phyloP scores from a whole-genome alignment of 2,888 invertebrate species.

The Hemicrepidius hirtus region DNA sequence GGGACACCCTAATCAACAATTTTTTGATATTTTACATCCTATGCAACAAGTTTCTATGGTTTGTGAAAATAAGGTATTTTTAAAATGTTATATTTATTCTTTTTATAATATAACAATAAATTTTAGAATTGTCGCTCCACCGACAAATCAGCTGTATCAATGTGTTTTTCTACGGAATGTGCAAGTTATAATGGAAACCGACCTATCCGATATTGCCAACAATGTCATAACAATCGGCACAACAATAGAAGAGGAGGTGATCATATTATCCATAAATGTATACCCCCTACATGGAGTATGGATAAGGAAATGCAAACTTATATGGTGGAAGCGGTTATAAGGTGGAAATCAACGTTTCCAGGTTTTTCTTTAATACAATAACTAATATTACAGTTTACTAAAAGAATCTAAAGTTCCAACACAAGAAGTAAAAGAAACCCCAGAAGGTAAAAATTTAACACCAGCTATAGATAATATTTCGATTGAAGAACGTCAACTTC shows the following conservation, averaged over 20 bases:
- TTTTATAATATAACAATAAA: not conserved
- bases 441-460: slow-evolving; percentile 69
- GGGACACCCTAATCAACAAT: slow-evolving; percentile 88
- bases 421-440: slow-evolving; percentile 77
- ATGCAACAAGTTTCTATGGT: slow-evolving; percentile 96
- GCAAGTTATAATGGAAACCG: slow-evolving; percentile 97
- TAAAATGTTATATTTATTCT: not conserved
- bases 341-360: slow-evolving; percentile 73
- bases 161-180: slow-evolving; percentile 98
- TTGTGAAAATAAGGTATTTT: slow-evolving; percentile 92
- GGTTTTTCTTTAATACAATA: not conserved
- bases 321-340: slow-evolving; percentile 95
- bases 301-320: slow-evolving; percentile 93
- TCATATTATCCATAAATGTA: slow-evolving; percentile 92
- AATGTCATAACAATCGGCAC: slow-evolving; percentile 92
- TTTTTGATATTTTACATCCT: slow-evolving; percentile 91
- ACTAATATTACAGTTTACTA: slow-evolving; percentile 77
- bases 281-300: slow-evolving; percentile 92
- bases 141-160: slow-evolving; percentile 94
- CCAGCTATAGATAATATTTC: slow-evolving; percentile 81
- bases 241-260: slow-evolving; percentile 90
- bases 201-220: slow-evolving; percentile 94
- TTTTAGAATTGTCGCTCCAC: slow-evolving; percentile 90
- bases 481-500: slow-evolving; percentile 90
- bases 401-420: slow-evolving; percentile 93